Percentiles rank a stretch among this genome's conserved stretches.
Conservation (phyloP, 2,113 vertebrate genomes). For the Dolichallabes microphthalmus region DNA sequence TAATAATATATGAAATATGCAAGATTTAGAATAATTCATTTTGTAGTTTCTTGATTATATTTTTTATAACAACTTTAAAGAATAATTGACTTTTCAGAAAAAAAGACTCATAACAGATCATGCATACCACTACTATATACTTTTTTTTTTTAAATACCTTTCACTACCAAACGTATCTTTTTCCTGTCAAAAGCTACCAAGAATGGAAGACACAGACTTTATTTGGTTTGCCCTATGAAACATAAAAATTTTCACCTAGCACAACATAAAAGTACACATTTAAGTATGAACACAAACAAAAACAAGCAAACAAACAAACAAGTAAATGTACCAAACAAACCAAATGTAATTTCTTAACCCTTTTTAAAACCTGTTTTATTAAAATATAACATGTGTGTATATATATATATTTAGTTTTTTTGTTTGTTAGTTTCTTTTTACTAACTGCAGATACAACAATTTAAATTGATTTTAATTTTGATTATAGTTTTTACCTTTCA, state of each 20-base stretch:
- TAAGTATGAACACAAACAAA: too few species aligned
- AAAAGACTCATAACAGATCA: too few species aligned
- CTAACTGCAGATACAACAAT: background rate
- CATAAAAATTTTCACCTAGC: background rate
- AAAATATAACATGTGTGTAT: too few species aligned
- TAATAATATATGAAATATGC: background rate
- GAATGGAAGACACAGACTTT: background rate
- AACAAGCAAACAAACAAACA: background rate
- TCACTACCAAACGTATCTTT: too few species aligned
- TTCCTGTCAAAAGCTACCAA: background rate
- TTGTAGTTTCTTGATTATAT: background rate
- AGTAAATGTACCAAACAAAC: too few species aligned
- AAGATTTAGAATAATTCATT: background rate
- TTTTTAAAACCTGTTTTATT: background rate
- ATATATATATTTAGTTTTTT: too few species aligned
- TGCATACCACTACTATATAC: too few species aligned
- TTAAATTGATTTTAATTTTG: too few species aligned
- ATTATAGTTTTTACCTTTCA: constrained; percentile 35
- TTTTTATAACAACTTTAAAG: background rate
- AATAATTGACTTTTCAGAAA: too few species aligned
- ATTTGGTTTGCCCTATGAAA: background rate
- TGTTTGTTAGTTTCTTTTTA: too few species aligned
- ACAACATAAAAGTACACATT: background rate
- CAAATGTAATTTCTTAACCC: too few species aligned
- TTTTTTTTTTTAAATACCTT: too few species aligned